A percentile compares a stretch with the other conserved stretches of the same genome.
Conservation (phyloP, 23 tunicate species). For the Botrylloides violaceus region DNA sequence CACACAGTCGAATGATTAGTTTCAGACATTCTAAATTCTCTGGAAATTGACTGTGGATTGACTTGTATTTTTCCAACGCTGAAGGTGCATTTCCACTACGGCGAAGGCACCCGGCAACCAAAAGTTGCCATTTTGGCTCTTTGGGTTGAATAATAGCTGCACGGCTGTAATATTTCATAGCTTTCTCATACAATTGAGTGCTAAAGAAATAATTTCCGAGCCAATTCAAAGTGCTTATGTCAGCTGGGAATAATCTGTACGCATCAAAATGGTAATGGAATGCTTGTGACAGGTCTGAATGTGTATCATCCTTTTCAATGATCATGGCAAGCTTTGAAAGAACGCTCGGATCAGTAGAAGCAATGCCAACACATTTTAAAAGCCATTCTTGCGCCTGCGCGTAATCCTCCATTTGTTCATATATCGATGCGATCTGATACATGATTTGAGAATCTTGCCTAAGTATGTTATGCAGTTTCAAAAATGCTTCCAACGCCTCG, state of each 20-base stretch:
- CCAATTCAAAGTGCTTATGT: constrained; percentile 92
- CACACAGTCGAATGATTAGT: constrained; percentile 75
- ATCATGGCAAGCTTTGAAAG: constrained; percentile 72
- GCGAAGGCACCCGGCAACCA: constrained; percentile 95
- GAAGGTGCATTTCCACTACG: constrained; percentile 89
- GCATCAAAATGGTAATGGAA: constrained; percentile 87
- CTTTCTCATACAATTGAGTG: constrained; percentile 95
- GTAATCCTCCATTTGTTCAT: constrained; percentile 60
- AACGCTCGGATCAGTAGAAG: constrained; percentile 72
- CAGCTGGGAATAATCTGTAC: constrained; percentile 90
- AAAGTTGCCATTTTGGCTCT: constrained; percentile 81
- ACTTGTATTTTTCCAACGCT: constrained; percentile 93
- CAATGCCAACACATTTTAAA: constrained; percentile 69
- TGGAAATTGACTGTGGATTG: constrained; percentile 86
- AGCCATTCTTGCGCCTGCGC: constrained; percentile 87
- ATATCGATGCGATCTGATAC: constrained; percentile 66
- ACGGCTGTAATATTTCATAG: constrained; percentile 69
- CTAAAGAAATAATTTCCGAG: constrained; percentile 85
- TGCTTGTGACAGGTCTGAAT: constrained; percentile 87
- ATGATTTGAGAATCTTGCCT: constrained; percentile 73
- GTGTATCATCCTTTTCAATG: constrained; percentile 64
- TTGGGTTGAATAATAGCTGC: constrained; percentile 82
- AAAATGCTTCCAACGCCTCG: constrained; percentile 62
- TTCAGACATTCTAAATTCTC: constrained; percentile 89
- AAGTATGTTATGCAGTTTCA: constrained; percentile 81